Evolutionary conservation across 2,113 vertebrate genomes (phyloP), one percentile per base, ranked within the genome.

Genomic region (Paradoxurus hermaphroditus): DNA sequence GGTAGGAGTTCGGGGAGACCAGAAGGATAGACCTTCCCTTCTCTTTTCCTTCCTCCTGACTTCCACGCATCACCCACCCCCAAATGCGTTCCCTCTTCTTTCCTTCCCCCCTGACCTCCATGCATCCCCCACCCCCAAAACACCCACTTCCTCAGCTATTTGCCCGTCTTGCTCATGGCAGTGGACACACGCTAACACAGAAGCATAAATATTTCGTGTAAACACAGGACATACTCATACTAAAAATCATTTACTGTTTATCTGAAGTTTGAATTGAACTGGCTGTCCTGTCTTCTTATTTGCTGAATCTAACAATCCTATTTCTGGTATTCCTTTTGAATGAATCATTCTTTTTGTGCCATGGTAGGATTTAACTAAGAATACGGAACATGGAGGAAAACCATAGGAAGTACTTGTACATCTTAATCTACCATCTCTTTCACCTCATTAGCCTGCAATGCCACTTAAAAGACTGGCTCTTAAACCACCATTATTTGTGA

Each of bases 241-340:
- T 39, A 75, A 91, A 72, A n/a, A 82, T 73, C 19, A 75, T 36
- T 83, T 49, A 10, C 68, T 46, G 3, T 68, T 89, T 91, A 68
- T 79, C 39, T 41, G 31, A 93, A 93, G 88, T 68, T 75, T 34
- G 84, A 79, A 88, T 75, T 68, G 91, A 96, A 95, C 31, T 77
- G 36, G 13, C 39, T 41, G n/a, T 46, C 53, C 16, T 96, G 8
- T 83, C 36, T 85, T 96, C 70, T 72, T 79, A 75, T 81, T 91
- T 85, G 75, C 19, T 62, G 15, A 88, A 91, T 68, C 70, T 81
- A 46, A 83, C 14, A 53, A 68, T 72, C 67, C 23, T 87, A 62
- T 73, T 95, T 9, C 31, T 11, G 6, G 12, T 67, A 91, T 95
- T 12, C 59, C 39, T 16, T 67, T 51, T 95, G 70, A 79, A 90